phyloP scores from a whole-genome alignment of 2,113 vertebrate species.

The Zapornia atra region DNA sequence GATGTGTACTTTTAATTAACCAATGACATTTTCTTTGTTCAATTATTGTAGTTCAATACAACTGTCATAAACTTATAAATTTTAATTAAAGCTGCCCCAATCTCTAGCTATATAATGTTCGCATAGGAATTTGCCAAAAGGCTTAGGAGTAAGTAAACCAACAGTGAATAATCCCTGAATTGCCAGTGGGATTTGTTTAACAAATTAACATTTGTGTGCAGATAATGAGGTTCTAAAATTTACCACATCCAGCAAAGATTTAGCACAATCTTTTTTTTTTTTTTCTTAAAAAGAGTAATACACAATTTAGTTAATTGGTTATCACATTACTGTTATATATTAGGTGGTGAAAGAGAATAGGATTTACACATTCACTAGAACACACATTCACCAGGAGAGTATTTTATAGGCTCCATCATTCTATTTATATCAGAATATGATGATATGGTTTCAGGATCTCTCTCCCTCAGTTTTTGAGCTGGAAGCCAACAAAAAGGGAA shows the following conservation, averaged over 20 bases:
- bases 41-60: slow-evolving; percentile 74
- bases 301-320: slow-evolving; percentile 63
- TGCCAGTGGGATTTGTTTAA: slow-evolving; percentile 76
- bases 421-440: background rate
- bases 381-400: background rate
- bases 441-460: background rate
- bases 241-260: slow-evolving; percentile 56
- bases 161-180: slow-evolving; percentile 74
- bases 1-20: slow-evolving; percentile 79
- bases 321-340: slow-evolving; percentile 36
- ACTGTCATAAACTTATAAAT: slow-evolving; percentile 80
- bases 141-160: slow-evolving; percentile 77
- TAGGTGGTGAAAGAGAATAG: background rate
- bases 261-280: slow-evolving; percentile 20
- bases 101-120: slow-evolving; percentile 60
- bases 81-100: slow-evolving; percentile 79
- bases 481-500: background rate
- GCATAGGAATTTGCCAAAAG: slow-evolving; percentile 77
- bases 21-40: slow-evolving; percentile 77
- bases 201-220: slow-evolving; percentile 78
- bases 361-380: background rate
- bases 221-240: slow-evolving; percentile 74
- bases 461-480: background rate
- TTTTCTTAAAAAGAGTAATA: slow-evolving; percentile 52
- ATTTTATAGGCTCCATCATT: background rate